Percentiles rank a stretch among this genome's conserved stretches.
phyloP scores from a whole-genome alignment of 2,888 invertebrate species.

The Glyphotaelius pellucidus region DNA sequence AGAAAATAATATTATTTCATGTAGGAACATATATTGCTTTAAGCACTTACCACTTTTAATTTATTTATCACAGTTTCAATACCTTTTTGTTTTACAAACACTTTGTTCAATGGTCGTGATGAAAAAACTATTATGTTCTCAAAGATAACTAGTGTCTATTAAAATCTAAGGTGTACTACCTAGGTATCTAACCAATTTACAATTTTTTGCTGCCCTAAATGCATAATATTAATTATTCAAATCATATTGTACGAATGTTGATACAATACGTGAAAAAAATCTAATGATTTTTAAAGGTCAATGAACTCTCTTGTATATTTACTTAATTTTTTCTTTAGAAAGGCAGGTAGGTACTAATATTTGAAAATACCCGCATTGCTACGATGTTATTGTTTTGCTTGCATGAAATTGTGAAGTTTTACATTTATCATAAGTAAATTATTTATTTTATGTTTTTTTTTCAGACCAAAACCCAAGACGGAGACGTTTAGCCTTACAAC shows the following conservation, averaged over 20 bases:
- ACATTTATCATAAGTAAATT: background rate
- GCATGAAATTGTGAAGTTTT: background rate
- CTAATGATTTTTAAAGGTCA: background rate
- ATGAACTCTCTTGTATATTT: background rate
- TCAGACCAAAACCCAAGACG: slow-evolving; percentile 61
- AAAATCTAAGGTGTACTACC: background rate
- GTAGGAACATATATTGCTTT: too few species aligned
- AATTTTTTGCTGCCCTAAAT: background rate
- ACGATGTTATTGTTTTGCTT: background rate
- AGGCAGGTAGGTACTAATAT: background rate
- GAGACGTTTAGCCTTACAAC: slow-evolving; percentile 63
- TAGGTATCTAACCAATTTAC: background rate
- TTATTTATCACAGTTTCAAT: too few species aligned
- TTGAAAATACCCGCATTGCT: background rate
- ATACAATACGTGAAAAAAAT: background rate
- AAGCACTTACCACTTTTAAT: background rate
- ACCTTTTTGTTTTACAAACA: too few species aligned
- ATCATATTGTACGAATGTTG: background rate
- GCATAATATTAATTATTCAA: background rate
- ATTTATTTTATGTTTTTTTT: slow-evolving; percentile 52
- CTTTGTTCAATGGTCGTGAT: background rate
- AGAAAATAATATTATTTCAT: too few species aligned
- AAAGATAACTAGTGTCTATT: too few species aligned
- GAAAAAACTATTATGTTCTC: too few species aligned
- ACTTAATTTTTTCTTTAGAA: background rate